Percentiles rank a stretch among this genome's conserved stretches.
Conservation (phyloP, 2,113 vertebrate genomes). For the Scytalopus superciliaris region DNA sequence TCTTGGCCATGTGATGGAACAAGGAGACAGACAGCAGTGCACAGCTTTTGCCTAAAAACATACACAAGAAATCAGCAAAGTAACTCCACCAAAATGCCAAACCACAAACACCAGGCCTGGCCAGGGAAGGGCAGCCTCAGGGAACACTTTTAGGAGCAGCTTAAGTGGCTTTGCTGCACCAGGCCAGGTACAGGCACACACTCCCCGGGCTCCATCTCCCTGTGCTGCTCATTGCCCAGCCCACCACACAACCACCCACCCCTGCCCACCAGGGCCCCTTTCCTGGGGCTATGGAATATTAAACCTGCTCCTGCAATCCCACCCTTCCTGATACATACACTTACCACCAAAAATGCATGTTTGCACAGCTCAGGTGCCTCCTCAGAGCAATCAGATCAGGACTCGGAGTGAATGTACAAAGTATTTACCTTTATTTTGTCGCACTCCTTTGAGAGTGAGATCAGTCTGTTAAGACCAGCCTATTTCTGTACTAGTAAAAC, state of each 20-base stretch:
- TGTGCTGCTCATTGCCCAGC: background rate
- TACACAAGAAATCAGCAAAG: background rate
- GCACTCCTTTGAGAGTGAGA: background rate
- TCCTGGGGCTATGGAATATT: background rate
- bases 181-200: background rate
- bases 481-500: background rate
- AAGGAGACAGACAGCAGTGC: background rate
- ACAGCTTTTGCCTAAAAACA: background rate
- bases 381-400: background rate
- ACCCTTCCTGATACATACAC: fast-evolving
- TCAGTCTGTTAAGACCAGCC: background rate
- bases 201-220: fast-evolving
- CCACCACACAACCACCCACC: background rate
- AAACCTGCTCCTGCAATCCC: background rate
- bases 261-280: background rate
- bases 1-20: background rate
- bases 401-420: background rate
- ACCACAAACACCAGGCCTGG: background rate
- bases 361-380: background rate
- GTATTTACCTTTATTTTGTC: background rate
- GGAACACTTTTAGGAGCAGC: background rate
- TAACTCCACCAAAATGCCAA: background rate
- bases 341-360: background rate
- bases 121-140: background rate
- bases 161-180: background rate